Conservation (phyloP, 1,140 invertebrate genomes). For the Notospermus geniculatus region DNA sequence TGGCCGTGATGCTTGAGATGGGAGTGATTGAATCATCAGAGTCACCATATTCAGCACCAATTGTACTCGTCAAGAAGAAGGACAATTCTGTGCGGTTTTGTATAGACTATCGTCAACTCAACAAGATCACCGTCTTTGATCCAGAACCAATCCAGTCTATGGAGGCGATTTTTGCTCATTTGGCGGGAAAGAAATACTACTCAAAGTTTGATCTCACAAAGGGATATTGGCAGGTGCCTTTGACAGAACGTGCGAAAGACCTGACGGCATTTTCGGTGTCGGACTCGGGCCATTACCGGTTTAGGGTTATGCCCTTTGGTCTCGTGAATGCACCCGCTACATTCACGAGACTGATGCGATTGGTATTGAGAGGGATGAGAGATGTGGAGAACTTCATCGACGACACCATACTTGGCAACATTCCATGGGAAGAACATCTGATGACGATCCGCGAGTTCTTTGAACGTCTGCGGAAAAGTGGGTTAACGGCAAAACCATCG, state of each 20-base stretch:
- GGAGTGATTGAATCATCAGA: constrained; percentile 48
- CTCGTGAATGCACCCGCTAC: constrained; percentile 16
- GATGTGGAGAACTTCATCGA: not conserved
- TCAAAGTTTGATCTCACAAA: constrained; percentile 21
- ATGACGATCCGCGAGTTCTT: constrained; percentile 10
- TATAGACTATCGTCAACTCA: constrained; percentile 53
- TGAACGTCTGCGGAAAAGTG: constrained; percentile 8
- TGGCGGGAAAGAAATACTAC: constrained; percentile 11
- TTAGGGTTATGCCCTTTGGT: constrained; percentile 20
- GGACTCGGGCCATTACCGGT: constrained; percentile 3
- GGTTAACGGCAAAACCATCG: constrained; percentile 20
- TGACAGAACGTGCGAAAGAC: not conserved
- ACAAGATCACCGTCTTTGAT: constrained; percentile 24
- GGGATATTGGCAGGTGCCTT: constrained; percentile 25
- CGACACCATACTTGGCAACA: constrained; percentile 1
- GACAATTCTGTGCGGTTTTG: constrained; percentile 57
- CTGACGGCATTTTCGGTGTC: constrained; percentile 18
- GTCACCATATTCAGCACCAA: constrained; percentile 57
- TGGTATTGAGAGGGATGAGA: not conserved
- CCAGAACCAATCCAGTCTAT: not conserved
- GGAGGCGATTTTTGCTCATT: constrained; percentile 24
- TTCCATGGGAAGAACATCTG: constrained; percentile 23
- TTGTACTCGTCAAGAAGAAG: constrained; percentile 56
- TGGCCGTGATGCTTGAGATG: constrained; percentile 44
- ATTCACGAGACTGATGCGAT: constrained; percentile 16